Evolutionary conservation across 92 coral and sea anemone genomes (phyloP), one percentile per base, ranked within the genome.

Genomic region (Zoanthus solanderi): DNA sequence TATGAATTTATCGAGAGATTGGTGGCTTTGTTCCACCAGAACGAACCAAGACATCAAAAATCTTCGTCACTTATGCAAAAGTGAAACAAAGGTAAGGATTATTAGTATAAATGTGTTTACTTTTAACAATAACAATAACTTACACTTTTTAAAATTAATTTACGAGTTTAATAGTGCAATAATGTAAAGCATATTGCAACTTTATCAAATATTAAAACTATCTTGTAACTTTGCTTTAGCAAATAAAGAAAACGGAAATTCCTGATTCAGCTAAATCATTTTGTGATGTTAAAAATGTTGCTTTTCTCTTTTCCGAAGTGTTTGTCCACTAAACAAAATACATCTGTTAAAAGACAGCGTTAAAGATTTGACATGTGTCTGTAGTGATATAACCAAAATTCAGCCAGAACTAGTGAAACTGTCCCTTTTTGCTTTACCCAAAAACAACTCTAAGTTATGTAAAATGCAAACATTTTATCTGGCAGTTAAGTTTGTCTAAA

Each of bases 391-490:
- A 37, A 4, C 12, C 15, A 58, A 58, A 18, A 58, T 6, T 2
- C n/a, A 6, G 23, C 23, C 23, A 60, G 18, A 60, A 8, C 14
- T 14, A 6, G 23, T 63, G 30, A 5, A 63, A 17, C 1, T 58
- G 18, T 58, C 18, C 14, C 14, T 13, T 13, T 4, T 9, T 9
- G 8, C 28, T 6, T 14, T 18, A 58, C 65, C 3, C n/a, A 28
- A 76, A 77, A 76, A 76, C 66, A 76, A 77, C 79, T 14, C 15
- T 0, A 46, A 57, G 67, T 54, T 53, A 54, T 50, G 68, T 54
- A 54, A 52, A 29, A 30, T 31, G 31, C 54, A 77, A 54, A 50
- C 56, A 50, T 50, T 50, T 50, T 7, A 50, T 50, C 56, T 0
- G 9, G 56, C 56, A 63, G 31, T 2, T 63, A 7, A 4, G 30